Evolutionary conservation across 2,888 invertebrate species (phyloP).

Genomic region (Maniola hyperantus): DNA sequence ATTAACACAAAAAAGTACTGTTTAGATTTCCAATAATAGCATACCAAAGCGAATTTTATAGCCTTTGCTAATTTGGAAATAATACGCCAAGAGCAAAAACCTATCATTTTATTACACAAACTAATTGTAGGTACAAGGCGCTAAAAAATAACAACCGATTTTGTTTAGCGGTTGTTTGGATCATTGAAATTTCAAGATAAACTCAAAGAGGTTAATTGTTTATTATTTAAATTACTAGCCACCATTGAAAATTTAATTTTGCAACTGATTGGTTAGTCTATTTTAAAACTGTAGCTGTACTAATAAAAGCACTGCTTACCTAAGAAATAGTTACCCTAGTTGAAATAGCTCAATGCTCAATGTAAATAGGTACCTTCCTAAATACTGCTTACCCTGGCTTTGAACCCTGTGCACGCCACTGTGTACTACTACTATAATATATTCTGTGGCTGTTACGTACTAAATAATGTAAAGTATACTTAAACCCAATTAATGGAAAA

Average conservation of each 20-base stretch:
- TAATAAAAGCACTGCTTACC: no score
- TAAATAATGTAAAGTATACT: no score
- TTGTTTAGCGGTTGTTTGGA: not conserved
- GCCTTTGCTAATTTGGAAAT: constrained; percentile 17
- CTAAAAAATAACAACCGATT: constrained; percentile 1
- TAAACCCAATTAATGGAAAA: no score
- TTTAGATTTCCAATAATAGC: constrained; percentile 3
- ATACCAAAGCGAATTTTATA: constrained; percentile 9
- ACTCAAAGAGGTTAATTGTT: constrained; percentile 12
- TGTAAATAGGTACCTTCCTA: no score
- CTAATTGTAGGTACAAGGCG: not conserved
- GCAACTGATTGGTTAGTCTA: not conserved
- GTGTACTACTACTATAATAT: no score
- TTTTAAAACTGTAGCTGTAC: no score
- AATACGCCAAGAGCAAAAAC: constrained; percentile 13
- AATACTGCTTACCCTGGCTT: no score
- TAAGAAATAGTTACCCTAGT: no score
- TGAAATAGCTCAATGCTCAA: no score
- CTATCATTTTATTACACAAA: constrained; percentile 8
- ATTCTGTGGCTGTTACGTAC: no score
- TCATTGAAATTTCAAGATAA: constrained; percentile 2
- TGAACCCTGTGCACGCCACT: no score
- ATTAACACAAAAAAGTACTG: constrained; percentile 1
- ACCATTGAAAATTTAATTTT: not conserved
- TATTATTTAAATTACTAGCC: constrained; percentile 9